A percentile compares a stretch with the other conserved stretches of the same genome.
These are phyloP conservation scores for Nymphicus hollandicus DNA, from an alignment of 2,113 vertebrate species.

Conservation along the genomic window DNA sequence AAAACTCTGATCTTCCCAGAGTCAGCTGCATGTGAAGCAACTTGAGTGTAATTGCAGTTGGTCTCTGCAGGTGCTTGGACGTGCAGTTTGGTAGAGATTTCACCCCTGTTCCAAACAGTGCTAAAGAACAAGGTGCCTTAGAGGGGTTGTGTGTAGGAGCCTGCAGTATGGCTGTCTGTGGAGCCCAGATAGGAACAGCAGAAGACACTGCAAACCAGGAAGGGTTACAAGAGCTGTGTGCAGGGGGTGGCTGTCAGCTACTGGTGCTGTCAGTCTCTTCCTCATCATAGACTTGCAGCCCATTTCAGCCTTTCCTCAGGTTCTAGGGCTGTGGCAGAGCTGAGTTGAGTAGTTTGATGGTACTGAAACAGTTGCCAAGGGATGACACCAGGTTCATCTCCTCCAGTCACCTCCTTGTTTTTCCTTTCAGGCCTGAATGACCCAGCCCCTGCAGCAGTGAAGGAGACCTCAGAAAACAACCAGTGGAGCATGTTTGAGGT, in stretches of 20 bases:
- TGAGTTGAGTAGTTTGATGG: neutral
- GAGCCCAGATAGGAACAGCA: neutral
- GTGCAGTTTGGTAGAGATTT: neutral
- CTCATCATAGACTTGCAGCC: neutral
- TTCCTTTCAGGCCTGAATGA: constrained; percentile 79
- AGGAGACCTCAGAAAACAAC: constrained; percentile 68
- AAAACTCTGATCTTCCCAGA: neutral
- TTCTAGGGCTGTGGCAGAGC: neutral
- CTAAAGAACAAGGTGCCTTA: neutral
- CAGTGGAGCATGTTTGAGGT: constrained; percentile 81
- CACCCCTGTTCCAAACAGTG: neutral
- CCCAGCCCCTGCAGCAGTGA: constrained; percentile 69
- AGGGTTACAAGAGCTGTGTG: neutral
- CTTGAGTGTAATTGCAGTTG: neutral
- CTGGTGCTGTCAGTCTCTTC: neutral
- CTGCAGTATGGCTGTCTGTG: neutral
- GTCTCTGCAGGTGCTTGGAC: neutral
- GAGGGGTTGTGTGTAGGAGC: neutral
- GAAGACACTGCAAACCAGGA: neutral
- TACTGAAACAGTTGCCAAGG: neutral
- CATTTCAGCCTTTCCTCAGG: neutral
- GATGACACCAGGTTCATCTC: neutral
- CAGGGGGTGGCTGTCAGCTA: neutral
- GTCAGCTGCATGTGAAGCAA: neutral
- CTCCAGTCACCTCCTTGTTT: neutral